Conservation (phyloP, 2,797 vertebrate genomes). For the Prunella strophiata region DNA sequence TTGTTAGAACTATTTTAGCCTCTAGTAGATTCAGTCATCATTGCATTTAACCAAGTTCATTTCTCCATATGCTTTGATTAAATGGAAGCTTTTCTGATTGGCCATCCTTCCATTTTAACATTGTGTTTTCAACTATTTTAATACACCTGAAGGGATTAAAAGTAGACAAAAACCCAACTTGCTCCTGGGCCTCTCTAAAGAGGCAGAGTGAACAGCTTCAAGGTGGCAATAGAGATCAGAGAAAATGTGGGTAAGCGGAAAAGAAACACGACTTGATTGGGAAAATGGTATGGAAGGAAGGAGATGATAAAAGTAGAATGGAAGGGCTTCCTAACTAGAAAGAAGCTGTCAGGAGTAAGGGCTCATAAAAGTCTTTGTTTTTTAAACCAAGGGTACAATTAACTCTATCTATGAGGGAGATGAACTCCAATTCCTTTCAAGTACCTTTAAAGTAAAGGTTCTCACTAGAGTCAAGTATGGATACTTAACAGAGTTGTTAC, state of each 20-base stretch:
- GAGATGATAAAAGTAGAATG: not conserved
- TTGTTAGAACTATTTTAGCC: not conserved
- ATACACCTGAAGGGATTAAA: not conserved
- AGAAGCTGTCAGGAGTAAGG: not conserved
- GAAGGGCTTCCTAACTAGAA: not conserved
- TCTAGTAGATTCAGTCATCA: not conserved
- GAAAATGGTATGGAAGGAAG: not conserved
- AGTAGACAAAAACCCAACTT: not conserved
- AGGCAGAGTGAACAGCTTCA: not conserved
- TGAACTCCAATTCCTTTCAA: not conserved
- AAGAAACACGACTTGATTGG: not conserved
- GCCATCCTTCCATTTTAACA: not conserved
- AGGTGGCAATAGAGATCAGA: not conserved
- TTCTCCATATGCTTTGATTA: not conserved
- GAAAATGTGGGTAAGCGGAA: not conserved
- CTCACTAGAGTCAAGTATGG: not conserved
- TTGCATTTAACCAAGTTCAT: not conserved
- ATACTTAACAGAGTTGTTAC: not conserved
- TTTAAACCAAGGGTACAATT: not conserved
- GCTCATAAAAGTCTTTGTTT: not conserved
- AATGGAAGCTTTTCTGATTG: not conserved
- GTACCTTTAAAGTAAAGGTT: not conserved
- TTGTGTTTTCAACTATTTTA: not conserved
- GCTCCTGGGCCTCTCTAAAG: not conserved
- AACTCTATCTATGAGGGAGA: not conserved